Evolutionary conservation across 1,140 invertebrate genomes (phyloP).

Genomic region (Ceratosolen solmsi): DNA sequence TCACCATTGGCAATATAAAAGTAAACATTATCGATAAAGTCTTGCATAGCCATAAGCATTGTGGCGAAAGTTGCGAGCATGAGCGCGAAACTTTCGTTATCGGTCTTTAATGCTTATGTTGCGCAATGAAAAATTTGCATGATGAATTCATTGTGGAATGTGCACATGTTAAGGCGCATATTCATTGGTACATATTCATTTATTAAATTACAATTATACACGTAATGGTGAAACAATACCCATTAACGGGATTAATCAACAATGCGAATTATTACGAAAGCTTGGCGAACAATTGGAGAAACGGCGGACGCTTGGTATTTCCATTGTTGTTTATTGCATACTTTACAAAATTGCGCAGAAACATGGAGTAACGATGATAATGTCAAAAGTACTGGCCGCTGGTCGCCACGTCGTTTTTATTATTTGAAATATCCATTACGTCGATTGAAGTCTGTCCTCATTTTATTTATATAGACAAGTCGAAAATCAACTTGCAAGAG

Average conservation of each 20-base stretch:
- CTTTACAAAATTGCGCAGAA: background rate
- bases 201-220: background rate
- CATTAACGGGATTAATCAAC: conserved; percentile 1
- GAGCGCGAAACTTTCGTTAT: background rate
- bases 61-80: too few species aligned
- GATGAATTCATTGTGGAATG: background rate
- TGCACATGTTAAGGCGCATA: background rate
- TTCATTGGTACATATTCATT: background rate
- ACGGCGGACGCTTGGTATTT: background rate
- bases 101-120: background rate
- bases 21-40: too few species aligned
- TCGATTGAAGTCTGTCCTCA: background rate
- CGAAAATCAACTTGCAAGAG: background rate
- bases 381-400: background rate
- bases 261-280: background rate
- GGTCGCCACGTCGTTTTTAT: background rate
- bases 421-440: conserved; percentile 1
- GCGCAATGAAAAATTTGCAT: background rate
- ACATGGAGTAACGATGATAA: background rate
- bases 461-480: background rate
- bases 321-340: background rate
- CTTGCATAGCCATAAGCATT: too few species aligned
- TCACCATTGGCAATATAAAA: too few species aligned
- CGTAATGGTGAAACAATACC: conserved; percentile 1
- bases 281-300: conserved; percentile 7